Base-by-base conservation (phyloP, 2,888 invertebrate genomes). In the Orthonychiurus folsomi region DNA sequence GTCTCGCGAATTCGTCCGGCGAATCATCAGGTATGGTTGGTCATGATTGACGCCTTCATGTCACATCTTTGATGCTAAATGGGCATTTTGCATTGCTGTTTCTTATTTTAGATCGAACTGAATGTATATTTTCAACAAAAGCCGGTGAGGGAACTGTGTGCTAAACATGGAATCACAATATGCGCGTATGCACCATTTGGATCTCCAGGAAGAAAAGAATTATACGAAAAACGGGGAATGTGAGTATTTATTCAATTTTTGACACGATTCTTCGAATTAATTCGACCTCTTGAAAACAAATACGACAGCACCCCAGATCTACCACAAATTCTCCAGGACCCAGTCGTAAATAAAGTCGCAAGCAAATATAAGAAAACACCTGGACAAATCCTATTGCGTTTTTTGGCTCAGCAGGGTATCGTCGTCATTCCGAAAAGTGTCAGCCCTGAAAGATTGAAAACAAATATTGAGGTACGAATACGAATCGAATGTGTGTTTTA, bases 341-440 rank as follows among this genome's bases (percentile, higher is more conserved):
- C 3, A 15, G 54, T 18, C 5, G 25, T 21, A 61, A 24, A 23
- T 52, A 9, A 56, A 48, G n/a, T 48, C 15, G 48, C 48, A 48
- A 48, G 15, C 12, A 83, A 79, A 70, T 81, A 85, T 73, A 77
- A 79, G 0, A 89, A 87, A 75, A 82, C 85, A 0, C 80, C 87
- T 0, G 90, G 89, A 1, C 92, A 93, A 77, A 78, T 88, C 27
- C 77, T 89, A 48, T 77, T 93, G 1, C 82, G 87, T 57, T 85
- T 86, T 77, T 80, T 83, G n/a, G 73, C 89, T 12, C 88, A 92
- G 76, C 83, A 83, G 57, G 86, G 85, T 12, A 77, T 91, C 47
- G 82, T 82, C 3, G 85, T 85, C 26, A 90, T 93, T 74, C 93
- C 93, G 2, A 93, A 93, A 77, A 92, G 91, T 76, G 86, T 86